A percentile compares a stretch with the other conserved stretches of the same genome.
phyloP scores from a whole-genome alignment of 2,113 vertebrate genomes.

The Melanocharis versteri region DNA sequence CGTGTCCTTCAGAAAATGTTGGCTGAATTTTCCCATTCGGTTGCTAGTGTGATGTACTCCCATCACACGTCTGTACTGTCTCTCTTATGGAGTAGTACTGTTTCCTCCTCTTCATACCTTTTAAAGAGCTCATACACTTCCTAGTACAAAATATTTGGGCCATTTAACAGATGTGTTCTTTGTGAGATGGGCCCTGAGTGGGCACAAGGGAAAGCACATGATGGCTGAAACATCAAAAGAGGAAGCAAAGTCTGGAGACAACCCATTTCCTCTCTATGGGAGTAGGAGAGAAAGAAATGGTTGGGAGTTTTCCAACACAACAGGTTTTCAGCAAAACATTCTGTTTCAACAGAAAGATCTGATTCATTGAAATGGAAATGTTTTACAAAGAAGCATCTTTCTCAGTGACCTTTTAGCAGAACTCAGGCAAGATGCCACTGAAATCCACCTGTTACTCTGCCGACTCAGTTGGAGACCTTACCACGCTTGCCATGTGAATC shows the following conservation, averaged over 20 bases:
- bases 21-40: neutral
- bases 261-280: neutral
- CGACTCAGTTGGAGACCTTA: neutral
- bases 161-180: neutral
- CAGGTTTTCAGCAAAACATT: constrained; percentile 59
- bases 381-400: constrained; percentile 59
- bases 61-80: neutral
- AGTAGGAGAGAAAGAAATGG: neutral
- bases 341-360: constrained; percentile 27
- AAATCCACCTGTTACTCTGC: constrained; percentile 39
- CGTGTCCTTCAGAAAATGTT: neutral
- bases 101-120: neutral
- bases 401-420: neutral
- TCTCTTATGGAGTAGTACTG: neutral
- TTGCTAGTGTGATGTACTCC: neutral
- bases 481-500: neutral
- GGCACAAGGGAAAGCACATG: neutral
- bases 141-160: neutral
- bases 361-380: constrained; percentile 57
- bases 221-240: neutral
- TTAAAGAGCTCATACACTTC: neutral
- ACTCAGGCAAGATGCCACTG: neutral
- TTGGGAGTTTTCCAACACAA: constrained; percentile 52
- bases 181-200: neutral
- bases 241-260: neutral